Conservation (phyloP, 2,113 vertebrate species). For the Collichthys lucidus region DNA sequence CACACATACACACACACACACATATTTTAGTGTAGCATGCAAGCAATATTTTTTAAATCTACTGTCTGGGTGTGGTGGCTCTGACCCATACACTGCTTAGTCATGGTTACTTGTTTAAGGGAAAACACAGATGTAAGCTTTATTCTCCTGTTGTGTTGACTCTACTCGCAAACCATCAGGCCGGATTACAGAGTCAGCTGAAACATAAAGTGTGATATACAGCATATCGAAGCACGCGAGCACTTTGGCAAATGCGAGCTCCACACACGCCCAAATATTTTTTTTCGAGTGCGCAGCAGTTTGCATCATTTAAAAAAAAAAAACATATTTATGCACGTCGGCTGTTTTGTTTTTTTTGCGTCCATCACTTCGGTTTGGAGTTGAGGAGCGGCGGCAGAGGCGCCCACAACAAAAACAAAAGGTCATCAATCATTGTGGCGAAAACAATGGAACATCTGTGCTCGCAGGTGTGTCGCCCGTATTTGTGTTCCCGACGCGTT, state of each 20-base stretch:
- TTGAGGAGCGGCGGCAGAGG: constrained; percentile 55
- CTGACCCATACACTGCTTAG: constrained; percentile 57
- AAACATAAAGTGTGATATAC: constrained; percentile 70
- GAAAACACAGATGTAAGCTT: constrained; percentile 52
- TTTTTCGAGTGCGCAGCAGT: constrained; percentile 65
- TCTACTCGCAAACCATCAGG: constrained; percentile 39
- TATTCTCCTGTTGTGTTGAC: constrained; percentile 45
- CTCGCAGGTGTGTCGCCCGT: constrained; percentile 72
- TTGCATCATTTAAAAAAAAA: constrained; percentile 29
- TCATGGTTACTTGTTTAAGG: constrained; percentile 53
- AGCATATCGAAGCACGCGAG: constrained; percentile 55
- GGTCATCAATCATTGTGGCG: constrained; percentile 76
- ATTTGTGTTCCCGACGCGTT: constrained; percentile 50
- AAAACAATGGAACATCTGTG: constrained; percentile 81
- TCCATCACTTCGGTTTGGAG: constrained; percentile 57
- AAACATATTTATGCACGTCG: constrained; percentile 43
- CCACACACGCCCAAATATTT: constrained; percentile 64
- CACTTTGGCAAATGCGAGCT: constrained; percentile 42
- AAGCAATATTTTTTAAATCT: constrained; percentile 24
- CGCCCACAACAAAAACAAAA: constrained; percentile 71
- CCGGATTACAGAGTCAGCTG: constrained; percentile 66
- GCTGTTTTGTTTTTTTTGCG: constrained; percentile 61
- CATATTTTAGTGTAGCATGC: not conserved
- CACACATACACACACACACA: constrained; percentile 10
- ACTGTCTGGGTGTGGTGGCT: constrained; percentile 51